These are phyloP conservation scores for Monopis laevigella DNA, from an alignment of 2,888 invertebrate genomes.

Conservation along the genomic window DNA sequence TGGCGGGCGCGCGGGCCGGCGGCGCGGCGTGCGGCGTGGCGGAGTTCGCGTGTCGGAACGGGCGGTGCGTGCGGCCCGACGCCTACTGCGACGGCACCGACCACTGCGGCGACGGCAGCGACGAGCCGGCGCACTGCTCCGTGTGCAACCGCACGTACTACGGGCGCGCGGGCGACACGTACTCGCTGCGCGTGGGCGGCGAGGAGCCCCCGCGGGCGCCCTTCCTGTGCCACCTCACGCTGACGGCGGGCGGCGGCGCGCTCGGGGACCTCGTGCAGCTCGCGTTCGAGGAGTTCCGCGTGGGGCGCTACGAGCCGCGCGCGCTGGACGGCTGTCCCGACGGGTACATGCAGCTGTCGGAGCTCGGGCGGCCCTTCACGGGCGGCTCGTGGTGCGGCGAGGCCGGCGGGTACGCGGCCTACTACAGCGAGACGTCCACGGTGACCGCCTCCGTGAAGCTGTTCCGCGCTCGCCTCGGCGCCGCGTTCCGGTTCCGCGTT, in stretches of 20 bases:
- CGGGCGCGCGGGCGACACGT: slow-evolving; percentile 85
- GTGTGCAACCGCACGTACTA: slow-evolving; percentile 93
- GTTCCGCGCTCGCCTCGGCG: slow-evolving; percentile 74
- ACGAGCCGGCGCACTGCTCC: slow-evolving; percentile 84
- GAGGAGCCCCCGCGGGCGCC: slow-evolving; percentile 81
- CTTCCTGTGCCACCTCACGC: slow-evolving; percentile 89
- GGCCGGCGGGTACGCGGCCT: slow-evolving; percentile 81
- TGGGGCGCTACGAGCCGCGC: slow-evolving; percentile 81
- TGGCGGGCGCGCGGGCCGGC: slow-evolving; percentile 33
- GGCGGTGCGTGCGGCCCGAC: slow-evolving; percentile 81
- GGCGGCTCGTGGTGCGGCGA: slow-evolving; percentile 92
- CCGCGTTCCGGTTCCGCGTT: slow-evolving; percentile 82
- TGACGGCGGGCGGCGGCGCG: slow-evolving; percentile 88
- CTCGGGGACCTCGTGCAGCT: slow-evolving; percentile 91
- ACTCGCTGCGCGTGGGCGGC: slow-evolving; percentile 80
- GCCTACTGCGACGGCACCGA: slow-evolving; percentile 86
- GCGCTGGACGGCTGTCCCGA: slow-evolving; percentile 84
- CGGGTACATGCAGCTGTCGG: slow-evolving; percentile 88
- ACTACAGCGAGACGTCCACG: slow-evolving; percentile 90
- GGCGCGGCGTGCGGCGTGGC: slow-evolving; percentile 77
- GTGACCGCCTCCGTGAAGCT: slow-evolving; percentile 86
- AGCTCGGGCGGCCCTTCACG: slow-evolving; percentile 86
- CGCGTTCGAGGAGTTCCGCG: slow-evolving; percentile 88
- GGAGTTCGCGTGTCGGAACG: slow-evolving; percentile 77
- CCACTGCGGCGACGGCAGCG: slow-evolving; percentile 87